Evolutionary conservation across 2,113 vertebrate genomes (phyloP), one percentile per base, ranked within the genome.

Genomic region (Reinhardtius hippoglossoides): DNA sequence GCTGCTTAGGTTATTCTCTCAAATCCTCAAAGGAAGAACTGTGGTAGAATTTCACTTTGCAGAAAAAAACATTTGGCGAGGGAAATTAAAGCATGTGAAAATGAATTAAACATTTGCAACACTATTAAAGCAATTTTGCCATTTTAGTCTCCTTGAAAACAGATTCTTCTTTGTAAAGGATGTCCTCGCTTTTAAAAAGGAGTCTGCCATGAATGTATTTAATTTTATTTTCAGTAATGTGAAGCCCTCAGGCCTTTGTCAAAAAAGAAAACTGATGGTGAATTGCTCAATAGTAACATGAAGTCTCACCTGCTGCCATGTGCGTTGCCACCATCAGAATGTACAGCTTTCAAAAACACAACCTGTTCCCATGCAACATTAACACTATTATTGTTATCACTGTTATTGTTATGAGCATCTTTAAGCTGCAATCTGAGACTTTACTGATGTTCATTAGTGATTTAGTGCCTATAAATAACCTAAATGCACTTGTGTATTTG

Each of bases 341-440:
- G 31, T 35, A 26, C 24, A 40, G 21, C 50, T 80, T 56, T 35
- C 18, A 24, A 44, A 50, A 66, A 72, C 52, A 56, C 40, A 44
- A 63, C 24, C 27, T 40, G 18, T 69, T 54, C 58, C 27, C 71
- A 9, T 73, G 44, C 46, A 67, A 64, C 78, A 63, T 74, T 76
- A 74, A 59, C 35, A 63, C 55, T n/a, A 68, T 87, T 71, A 75
- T 64, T 42, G 27, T 67, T 8, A n/a, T 61, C 35, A 71, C 13
- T 31, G 5, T 26, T 57, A 23, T 14, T 24, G 5, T 27, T 1
- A 27, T 46, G 16, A 58, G 18, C 13, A 56, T 67, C 58, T 46
- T 73, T 37, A 50, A 64, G 56, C 67, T 64, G 67, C 58, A 46
- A 15, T 70, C 70, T 68, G 0, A 57, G 37, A 26, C 58, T 64